phyloP scores from a whole-genome alignment of 2,888 invertebrate genomes.

The Nymphalis polychloros region DNA sequence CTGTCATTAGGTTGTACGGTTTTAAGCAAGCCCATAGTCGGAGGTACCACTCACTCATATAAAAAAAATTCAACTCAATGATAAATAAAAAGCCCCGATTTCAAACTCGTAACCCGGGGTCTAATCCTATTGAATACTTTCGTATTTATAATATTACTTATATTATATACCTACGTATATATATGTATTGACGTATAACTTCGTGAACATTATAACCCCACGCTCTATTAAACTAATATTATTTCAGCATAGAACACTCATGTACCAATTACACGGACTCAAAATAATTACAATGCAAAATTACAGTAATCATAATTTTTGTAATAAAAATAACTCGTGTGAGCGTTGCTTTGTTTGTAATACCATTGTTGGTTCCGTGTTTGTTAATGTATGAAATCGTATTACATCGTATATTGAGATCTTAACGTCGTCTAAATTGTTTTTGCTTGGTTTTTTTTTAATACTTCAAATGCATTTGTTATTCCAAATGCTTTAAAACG shows the following conservation, averaged over 20 bases:
- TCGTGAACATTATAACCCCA: neutral
- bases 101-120: no score
- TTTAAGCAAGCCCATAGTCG: no score
- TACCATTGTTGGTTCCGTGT: neutral
- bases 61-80: no score
- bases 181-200: neutral
- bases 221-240: neutral
- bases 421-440: neutral
- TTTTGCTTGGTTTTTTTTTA: neutral
- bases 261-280: neutral
- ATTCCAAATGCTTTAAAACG: no score
- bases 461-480: no score
- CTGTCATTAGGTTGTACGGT: no score
- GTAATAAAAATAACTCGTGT: constrained; percentile 19
- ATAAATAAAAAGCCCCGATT: no score
- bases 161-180: no score
- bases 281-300: constrained; percentile 12
- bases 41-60: no score
- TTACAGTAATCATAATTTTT: constrained; percentile 12
- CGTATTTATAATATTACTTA: no score
- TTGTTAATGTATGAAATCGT: neutral
- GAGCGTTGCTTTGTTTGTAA: constrained; percentile 23
- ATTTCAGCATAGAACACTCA: neutral
- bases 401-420: neutral
- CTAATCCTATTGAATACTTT: no score